Conservation (phyloP, 2,113 vertebrate genomes). For the Pterocles gutturalis region DNA sequence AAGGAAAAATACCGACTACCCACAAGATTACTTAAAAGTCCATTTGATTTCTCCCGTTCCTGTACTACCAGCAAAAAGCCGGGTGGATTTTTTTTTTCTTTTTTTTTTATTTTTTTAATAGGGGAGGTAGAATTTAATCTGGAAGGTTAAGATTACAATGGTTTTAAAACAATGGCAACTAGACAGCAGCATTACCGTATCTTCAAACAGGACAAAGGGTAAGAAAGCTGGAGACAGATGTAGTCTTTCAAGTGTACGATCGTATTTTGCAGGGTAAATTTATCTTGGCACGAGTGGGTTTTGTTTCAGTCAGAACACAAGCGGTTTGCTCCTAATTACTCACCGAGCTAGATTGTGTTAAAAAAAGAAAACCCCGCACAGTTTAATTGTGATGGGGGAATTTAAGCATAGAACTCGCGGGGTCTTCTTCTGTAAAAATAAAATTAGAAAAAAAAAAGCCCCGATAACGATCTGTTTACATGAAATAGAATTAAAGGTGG, state of each 20-base stretch:
- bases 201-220: conserved; percentile 57
- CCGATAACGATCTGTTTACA: conserved; percentile 75
- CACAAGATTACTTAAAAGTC: neutral
- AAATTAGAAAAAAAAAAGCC: neutral
- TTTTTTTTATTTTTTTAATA: neutral
- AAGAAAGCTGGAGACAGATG: conserved; percentile 67
- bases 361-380: conserved; percentile 1
- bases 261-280: conserved; percentile 67
- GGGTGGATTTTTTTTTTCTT: neutral
- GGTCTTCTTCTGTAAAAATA: neutral
- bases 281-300: conserved; percentile 70
- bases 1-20: neutral
- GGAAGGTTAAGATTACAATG: neutral
- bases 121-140: neutral
- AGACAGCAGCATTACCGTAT: conserved; percentile 49
- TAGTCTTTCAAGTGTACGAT: conserved; percentile 70
- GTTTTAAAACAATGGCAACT: conserved; percentile 46
- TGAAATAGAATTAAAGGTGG: conserved; percentile 55
- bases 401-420: conserved; percentile 6
- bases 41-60: neutral
- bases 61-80: neutral
- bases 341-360: conserved; percentile 11
- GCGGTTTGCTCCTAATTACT: conserved; percentile 67
- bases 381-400: conserved; percentile 40
- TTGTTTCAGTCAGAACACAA: conserved; percentile 67